Base-by-base conservation (phyloP, 2,797 vertebrate species). In the Orestias chungarensis region DNA sequence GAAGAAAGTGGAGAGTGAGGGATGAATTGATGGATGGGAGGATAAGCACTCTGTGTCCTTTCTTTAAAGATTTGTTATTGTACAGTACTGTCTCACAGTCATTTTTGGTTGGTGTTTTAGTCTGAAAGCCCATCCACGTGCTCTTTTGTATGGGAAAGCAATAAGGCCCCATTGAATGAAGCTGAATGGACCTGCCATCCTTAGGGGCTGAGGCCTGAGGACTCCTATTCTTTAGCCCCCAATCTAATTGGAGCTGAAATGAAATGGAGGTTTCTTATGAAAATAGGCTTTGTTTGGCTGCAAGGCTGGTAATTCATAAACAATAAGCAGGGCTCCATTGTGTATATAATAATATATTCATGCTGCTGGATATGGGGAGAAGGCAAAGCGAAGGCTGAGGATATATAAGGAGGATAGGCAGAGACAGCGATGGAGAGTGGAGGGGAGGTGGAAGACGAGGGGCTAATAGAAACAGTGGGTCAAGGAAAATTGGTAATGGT, bases 201-300 rank as follows among this genome's bases (percentile, higher is more conserved):
- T 97, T 95, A 95, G 96, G 96, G 93, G 96, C 95, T 95, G 95
- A 95, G 93, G 95, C 95, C 95, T 93, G 94, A 94, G 95, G 94
- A 95, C 95, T 95, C 94, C 96, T 95, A 96, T 97, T 97, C 96
- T 97, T 97, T 95, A 96, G 96, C 96, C 96, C 95, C 96, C 96
- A 97, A 97, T 97, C 96, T 97, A 97, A 97, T 97, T 96, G 96
- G 96, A 97, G 96, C 96, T 96, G 96, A 97, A 97, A 97, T 97
- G 96, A 97, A 97, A 97, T 97, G 96, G 96, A 94, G 91, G 96
- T 97, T 97, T 97, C 96, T 97, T 97, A 97, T 97, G 96, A 97
- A 97, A 97, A 97, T 97, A 97, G 96, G 95, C 96, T 97, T 97
- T 97, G 96, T 97, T 94, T 97, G 96, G 95, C 94, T 94, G 96